Percentiles rank a stretch among this genome's conserved stretches.
Evolutionary conservation across 2,888 invertebrate species (phyloP).

Genomic region (Lymantria monacha): DNA sequence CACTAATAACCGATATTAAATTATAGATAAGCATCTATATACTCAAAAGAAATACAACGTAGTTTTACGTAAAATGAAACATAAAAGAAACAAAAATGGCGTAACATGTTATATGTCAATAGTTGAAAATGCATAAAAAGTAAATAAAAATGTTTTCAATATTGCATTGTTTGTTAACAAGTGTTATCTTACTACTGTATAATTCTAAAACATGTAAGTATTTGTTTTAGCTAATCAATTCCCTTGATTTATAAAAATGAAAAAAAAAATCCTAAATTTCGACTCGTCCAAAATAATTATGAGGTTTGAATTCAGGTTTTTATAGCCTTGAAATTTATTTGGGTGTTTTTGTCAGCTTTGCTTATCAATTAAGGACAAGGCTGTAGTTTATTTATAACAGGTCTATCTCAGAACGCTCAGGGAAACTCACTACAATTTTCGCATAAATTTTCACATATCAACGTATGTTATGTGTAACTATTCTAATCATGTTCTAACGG

Average conservation of each 20-base stretch:
- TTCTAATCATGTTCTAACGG: conserved; percentile 16
- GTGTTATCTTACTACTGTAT: conserved; percentile 48
- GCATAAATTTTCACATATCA: not conserved
- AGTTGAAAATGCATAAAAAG: conserved; percentile 62
- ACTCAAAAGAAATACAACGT: no score
- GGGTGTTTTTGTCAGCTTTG: conserved; percentile 26
- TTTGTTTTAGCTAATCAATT: not conserved
- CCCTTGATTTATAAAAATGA: not conserved
- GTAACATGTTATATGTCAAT: conserved; percentile 61
- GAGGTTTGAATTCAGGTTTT: conserved; percentile 12
- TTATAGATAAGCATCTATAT: no score
- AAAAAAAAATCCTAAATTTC: not conserved
- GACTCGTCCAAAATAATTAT: conserved; percentile 9
- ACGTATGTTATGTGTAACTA: not conserved
- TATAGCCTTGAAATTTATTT: conserved; percentile 39
- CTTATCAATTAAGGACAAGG: conserved; percentile 43
- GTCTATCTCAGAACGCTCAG: conserved; percentile 17
- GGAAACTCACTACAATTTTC: conserved; percentile 16
- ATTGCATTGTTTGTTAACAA: conserved; percentile 49
- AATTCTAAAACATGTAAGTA: conserved; percentile 64
- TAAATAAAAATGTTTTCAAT: conserved; percentile 72
- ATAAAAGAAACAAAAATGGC: conserved; percentile 65
- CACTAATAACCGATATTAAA: no score
- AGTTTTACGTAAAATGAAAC: conserved; percentile 12
- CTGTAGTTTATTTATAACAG: conserved; percentile 18